phyloP scores from a whole-genome alignment of 2,113 vertebrate genomes.

The Antechinus stuartii region DNA sequence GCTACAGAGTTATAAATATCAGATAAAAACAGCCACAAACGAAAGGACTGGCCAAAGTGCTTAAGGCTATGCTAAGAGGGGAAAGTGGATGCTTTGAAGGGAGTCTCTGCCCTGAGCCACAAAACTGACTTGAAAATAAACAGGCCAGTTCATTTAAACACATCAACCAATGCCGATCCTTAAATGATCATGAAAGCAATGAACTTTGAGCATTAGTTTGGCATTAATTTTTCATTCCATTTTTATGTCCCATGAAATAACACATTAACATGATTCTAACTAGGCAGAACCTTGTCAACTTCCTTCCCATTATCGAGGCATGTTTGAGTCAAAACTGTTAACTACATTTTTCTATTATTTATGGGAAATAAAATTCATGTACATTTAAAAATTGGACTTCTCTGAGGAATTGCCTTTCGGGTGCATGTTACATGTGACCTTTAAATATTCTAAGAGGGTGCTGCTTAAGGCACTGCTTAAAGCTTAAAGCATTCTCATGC shows the following conservation, averaged over 20 bases:
- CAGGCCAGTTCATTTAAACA: background rate
- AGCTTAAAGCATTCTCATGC: conserved; percentile 61
- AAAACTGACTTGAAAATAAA: background rate
- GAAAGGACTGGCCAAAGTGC: background rate
- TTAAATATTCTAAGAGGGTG: conserved; percentile 79
- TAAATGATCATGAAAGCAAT: background rate
- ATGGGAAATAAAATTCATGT: conserved; percentile 40
- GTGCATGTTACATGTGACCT: conserved; percentile 71
- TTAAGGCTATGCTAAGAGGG: background rate
- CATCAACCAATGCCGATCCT: background rate
- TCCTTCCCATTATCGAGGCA: conserved; percentile 36
- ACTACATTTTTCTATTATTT: conserved; percentile 34
- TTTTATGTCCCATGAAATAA: conserved; percentile 52
- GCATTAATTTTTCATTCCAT: conserved; percentile 12
- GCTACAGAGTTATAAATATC: background rate
- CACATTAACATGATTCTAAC: conserved; percentile 25
- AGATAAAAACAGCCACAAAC: background rate
- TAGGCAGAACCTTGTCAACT: conserved; percentile 34
- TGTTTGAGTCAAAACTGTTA: conserved; percentile 60
- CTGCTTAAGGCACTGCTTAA: conserved; percentile 74
- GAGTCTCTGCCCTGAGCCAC: background rate
- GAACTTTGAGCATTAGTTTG: background rate
- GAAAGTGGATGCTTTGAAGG: background rate
- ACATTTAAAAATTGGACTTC: conserved; percentile 65
- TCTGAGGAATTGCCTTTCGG: conserved; percentile 69